A percentile compares a stretch with the other conserved stretches of the same genome.
These are phyloP conservation scores for Agrenia bidenticulata DNA, from an alignment of 2,888 invertebrate species.

Conservation along the genomic window DNA sequence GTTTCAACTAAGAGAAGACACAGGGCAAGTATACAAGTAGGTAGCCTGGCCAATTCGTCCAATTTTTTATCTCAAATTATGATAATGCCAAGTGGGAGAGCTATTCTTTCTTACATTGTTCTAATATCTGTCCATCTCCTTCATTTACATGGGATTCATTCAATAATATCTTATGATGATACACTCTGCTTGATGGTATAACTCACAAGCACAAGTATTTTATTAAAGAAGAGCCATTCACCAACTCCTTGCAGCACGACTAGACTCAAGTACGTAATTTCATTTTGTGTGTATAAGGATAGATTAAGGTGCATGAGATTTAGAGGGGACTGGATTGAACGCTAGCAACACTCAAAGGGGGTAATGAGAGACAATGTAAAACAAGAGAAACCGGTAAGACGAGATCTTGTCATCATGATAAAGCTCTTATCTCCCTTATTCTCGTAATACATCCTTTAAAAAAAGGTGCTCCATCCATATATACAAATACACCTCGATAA, in stretches of 20 bases:
- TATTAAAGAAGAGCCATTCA: neutral
- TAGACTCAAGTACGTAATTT: no score
- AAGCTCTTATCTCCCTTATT: slow-evolving; percentile 29
- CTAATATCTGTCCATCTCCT: neutral
- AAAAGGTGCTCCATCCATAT: no score
- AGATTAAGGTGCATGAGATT: no score
- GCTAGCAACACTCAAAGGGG: slow-evolving; percentile 25
- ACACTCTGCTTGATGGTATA: neutral
- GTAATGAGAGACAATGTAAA: slow-evolving; percentile 43
- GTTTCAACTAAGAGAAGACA: no score
- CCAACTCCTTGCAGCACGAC: neutral
- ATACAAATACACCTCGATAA: no score
- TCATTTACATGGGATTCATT: slow-evolving; percentile 6
- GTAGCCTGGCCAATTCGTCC: no score
- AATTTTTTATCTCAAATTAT: no score
- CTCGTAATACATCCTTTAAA: slow-evolving; percentile 11
- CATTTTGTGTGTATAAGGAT: no score
- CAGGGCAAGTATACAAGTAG: no score
- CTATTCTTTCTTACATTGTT: neutral
- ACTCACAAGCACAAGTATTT: slow-evolving; percentile 4
- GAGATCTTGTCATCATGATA: slow-evolving; percentile 50
- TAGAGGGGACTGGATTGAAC: no score
- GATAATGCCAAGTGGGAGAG: no score
- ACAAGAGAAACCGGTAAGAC: slow-evolving; percentile 53
- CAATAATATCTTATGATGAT: slow-evolving; percentile 2